These are phyloP conservation scores for Dasysyrphus albostriatus DNA, from an alignment of 2,888 invertebrate genomes.

Conservation along the genomic window DNA sequence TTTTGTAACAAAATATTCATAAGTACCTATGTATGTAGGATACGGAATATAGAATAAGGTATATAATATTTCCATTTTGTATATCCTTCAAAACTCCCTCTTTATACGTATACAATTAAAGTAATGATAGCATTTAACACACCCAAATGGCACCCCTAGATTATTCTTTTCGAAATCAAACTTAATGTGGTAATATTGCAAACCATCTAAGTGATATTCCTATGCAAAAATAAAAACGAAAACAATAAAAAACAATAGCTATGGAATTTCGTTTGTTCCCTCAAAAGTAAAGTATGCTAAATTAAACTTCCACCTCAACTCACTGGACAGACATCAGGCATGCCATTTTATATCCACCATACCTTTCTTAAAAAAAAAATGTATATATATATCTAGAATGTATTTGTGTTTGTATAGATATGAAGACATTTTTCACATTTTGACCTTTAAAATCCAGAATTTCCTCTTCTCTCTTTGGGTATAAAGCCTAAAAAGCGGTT, in stretches of 20 bases:
- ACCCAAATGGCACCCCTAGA: not conserved
- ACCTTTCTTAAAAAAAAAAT: conserved; percentile 4
- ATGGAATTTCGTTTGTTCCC: conserved; percentile 46
- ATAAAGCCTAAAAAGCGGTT: conserved; percentile 56
- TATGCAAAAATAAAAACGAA: not conserved
- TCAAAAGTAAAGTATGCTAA: conserved; percentile 64
- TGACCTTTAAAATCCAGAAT: conserved; percentile 73
- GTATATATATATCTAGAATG: too few relatives aligned
- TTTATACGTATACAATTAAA: not conserved
- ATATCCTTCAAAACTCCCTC: not conserved
- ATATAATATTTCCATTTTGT: too few relatives aligned
- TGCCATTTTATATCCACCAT: conserved; percentile 3
- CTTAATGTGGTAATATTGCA: not conserved
- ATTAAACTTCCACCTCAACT: conserved; percentile 71
- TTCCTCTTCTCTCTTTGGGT: conserved; percentile 4
- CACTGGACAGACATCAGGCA: conserved; percentile 55
- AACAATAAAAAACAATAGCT: conserved; percentile 7
- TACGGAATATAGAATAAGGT: too few relatives aligned
- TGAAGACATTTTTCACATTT: conserved; percentile 74
- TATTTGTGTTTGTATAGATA: conserved; percentile 36
- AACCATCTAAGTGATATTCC: not conserved
- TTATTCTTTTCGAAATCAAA: not conserved
- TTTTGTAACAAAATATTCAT: too few relatives aligned
- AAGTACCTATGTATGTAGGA: too few relatives aligned
- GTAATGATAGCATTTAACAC: not conserved